These are phyloP conservation scores for Spermophilus dauricus DNA, from an alignment of 2,113 vertebrate species.

Conservation along the genomic window DNA sequence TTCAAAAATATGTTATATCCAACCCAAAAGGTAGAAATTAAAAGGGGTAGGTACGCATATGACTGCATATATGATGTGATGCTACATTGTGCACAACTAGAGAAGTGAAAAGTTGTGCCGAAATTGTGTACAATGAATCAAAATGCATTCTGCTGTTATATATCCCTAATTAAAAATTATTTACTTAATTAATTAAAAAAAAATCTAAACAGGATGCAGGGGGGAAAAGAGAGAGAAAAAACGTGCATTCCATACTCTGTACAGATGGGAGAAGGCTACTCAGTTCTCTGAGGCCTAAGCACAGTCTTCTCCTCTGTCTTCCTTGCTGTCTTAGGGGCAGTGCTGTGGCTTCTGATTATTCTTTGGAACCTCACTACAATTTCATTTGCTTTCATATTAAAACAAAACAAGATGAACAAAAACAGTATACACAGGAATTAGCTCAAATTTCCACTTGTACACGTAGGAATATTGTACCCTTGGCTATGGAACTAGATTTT, in stretches of 20 bases:
- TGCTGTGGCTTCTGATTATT: not conserved
- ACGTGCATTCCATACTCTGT: constrained; percentile 55
- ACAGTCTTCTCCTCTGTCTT: constrained; percentile 44
- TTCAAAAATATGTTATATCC: not conserved
- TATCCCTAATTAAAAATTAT: too few species aligned
- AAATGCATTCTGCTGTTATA: too few species aligned
- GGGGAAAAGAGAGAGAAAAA: not conserved
- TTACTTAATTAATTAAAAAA: too few species aligned
- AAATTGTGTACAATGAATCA: too few species aligned
- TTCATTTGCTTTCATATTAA: constrained; percentile 34
- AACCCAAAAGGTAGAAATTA: not conserved
- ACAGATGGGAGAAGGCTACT: not conserved
- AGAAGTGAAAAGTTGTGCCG: too few species aligned
- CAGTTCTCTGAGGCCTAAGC: not conserved
- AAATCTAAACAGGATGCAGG: too few species aligned
- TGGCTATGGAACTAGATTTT: not conserved
- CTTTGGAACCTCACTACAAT: not conserved
- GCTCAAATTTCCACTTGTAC: not conserved
- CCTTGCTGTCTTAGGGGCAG: not conserved
- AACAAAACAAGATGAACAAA: not conserved
- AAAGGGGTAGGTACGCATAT: not conserved
- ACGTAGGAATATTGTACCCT: not conserved
- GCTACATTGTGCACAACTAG: too few species aligned
- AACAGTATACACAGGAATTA: not conserved
- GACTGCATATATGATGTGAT: too few species aligned